These are phyloP conservation scores for Congeria kusceri DNA, from an alignment of 2,888 invertebrate genomes.

Conservation along the genomic window DNA sequence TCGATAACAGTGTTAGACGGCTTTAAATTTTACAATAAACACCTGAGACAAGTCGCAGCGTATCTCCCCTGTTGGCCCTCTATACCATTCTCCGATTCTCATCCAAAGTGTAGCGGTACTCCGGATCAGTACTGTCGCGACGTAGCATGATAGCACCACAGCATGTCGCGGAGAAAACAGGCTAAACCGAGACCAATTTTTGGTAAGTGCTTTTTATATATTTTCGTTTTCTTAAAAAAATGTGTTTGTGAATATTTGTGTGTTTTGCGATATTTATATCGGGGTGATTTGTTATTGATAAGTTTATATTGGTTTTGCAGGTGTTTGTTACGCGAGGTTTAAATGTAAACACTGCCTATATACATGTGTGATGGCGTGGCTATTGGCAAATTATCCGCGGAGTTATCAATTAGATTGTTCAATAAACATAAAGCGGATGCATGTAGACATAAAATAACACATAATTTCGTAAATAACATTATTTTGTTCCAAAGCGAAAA, in stretches of 20 bases:
- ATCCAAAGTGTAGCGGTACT: constrained; percentile 4
- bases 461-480: too few species aligned
- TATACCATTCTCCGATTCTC: constrained; percentile 26
- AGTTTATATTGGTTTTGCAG: neutral
- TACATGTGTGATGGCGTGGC: too few species aligned
- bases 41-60: constrained; percentile 22
- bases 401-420: too few species aligned
- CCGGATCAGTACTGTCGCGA: too few species aligned
- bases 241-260: neutral
- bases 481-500: too few species aligned
- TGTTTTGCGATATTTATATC: neutral
- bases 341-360: constrained; percentile 2
- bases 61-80: constrained; percentile 27
- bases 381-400: too few species aligned
- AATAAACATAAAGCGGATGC: too few species aligned
- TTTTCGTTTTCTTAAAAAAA: neutral
- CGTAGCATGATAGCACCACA: constrained; percentile 40
- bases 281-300: too few species aligned
- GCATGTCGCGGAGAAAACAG: constrained; percentile 66
- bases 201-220: constrained; percentile 48
- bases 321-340: neutral
- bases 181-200: constrained; percentile 65
- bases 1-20: neutral
- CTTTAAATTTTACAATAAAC: neutral
- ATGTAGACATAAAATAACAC: too few species aligned